A percentile compares a stretch with the other conserved stretches of the same genome.
These are phyloP conservation scores for Beaufortia kweichowensis DNA, from an alignment of 2,113 vertebrate species.

Conservation along the genomic window DNA sequence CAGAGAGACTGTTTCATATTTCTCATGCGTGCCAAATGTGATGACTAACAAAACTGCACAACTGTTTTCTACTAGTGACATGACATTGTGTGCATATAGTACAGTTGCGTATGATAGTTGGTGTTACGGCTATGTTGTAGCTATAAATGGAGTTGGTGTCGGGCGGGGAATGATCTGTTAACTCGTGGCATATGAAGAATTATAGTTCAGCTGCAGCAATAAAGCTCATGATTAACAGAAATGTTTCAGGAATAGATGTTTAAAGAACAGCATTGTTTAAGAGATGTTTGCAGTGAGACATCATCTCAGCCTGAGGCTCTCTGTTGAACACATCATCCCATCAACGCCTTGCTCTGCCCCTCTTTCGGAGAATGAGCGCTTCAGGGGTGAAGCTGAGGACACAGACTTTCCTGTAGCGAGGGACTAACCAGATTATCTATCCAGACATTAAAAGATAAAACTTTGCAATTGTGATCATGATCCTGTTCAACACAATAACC, in stretches of 20 bases:
- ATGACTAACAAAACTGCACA: neutral
- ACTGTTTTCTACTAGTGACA: neutral
- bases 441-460: conserved; percentile 13
- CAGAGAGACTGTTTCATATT: no score
- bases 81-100: neutral
- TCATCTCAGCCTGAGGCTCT: neutral
- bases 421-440: conserved; percentile 10
- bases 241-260: conserved; percentile 8
- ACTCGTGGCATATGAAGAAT: neutral
- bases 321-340: neutral
- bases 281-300: conserved; percentile 12
- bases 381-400: conserved; percentile 6
- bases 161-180: neutral
- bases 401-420: neutral
- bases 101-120: neutral
- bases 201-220: neutral
- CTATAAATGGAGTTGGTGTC: neutral
- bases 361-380: neutral
- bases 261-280: conserved; percentile 21
- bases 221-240: neutral
- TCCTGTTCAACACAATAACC: no score
- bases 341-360: neutral
- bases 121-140: neutral
- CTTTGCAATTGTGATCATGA: neutral
- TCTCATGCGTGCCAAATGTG: neutral